These are phyloP conservation scores for Nebria salina DNA, from an alignment of 2,888 invertebrate genomes.

Conservation along the genomic window DNA sequence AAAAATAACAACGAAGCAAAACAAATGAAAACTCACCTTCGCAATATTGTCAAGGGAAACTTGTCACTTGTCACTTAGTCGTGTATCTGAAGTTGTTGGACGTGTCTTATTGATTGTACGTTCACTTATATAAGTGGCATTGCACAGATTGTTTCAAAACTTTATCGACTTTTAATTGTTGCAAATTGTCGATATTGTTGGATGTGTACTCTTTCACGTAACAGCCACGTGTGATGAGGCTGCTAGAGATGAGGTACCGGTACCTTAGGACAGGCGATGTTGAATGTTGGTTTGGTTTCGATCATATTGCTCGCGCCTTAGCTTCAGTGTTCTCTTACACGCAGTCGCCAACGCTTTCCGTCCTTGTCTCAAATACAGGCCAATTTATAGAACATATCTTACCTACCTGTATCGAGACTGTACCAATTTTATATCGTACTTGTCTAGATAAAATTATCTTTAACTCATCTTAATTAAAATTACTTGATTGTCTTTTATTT, in stretches of 20 bases:
- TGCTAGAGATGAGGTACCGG: slow-evolving; percentile 10
- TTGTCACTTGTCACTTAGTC: background rate
- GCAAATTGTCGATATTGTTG: background rate
- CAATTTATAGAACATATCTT: background rate
- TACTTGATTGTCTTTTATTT: too few species aligned
- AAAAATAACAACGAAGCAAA: slow-evolving; percentile 4
- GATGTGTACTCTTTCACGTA: slow-evolving; percentile 9
- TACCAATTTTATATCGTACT: too few species aligned
- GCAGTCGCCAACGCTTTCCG: slow-evolving; percentile 9
- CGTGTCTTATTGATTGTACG: background rate
- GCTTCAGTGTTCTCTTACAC: background rate
- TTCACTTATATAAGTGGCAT: slow-evolving; percentile 4
- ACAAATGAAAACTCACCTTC: background rate
- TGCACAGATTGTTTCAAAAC: background rate
- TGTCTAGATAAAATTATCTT: too few species aligned
- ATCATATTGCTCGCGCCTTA: slow-evolving; percentile 19
- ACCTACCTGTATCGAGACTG: background rate
- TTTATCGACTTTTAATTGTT: background rate
- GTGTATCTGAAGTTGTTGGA: background rate
- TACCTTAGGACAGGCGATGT: slow-evolving; percentile 5
- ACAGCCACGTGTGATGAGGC: slow-evolving; percentile 16
- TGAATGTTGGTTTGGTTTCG: slow-evolving; percentile 8
- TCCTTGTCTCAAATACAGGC: background rate
- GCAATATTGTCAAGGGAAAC: slow-evolving; percentile 8
- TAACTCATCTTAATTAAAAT: too few species aligned